Conservation (phyloP, 2,113 vertebrate species). For the Plestiodon gilberti region DNA sequence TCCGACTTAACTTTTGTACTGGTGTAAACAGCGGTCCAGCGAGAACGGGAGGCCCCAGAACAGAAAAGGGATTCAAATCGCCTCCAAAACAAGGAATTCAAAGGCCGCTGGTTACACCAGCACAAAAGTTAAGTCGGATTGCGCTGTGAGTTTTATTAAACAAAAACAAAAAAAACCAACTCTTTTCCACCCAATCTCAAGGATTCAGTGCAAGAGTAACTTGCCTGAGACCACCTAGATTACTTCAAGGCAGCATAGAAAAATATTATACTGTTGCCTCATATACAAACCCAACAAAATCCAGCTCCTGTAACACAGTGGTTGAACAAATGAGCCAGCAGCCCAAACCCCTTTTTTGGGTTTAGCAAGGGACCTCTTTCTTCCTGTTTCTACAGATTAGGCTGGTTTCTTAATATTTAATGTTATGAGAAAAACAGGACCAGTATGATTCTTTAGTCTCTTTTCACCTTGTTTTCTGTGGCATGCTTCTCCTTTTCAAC, state of each 20-base stretch:
- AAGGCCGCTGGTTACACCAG: too few species aligned
- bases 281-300: background rate
- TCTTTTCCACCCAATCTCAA: background rate
- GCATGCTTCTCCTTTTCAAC: slow-evolving; percentile 88
- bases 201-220: background rate
- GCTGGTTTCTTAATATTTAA: background rate
- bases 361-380: background rate
- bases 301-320: background rate
- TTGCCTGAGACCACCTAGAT: background rate
- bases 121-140: too few species aligned
- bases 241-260: too few species aligned
- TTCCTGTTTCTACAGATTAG: background rate
- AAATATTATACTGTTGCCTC: background rate
- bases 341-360: background rate
- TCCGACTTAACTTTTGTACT: too few species aligned
- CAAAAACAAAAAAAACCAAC: too few species aligned
- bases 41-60: too few species aligned
- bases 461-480: slow-evolving; percentile 83
- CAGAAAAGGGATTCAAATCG: too few species aligned
- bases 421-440: background rate
- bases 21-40: too few species aligned
- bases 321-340: background rate
- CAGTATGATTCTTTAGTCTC: too few species aligned
- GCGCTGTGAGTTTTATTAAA: background rate
- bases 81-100: too few species aligned